Base-by-base conservation (phyloP, 2,797 vertebrate genomes). In the Lacerta agilis region DNA sequence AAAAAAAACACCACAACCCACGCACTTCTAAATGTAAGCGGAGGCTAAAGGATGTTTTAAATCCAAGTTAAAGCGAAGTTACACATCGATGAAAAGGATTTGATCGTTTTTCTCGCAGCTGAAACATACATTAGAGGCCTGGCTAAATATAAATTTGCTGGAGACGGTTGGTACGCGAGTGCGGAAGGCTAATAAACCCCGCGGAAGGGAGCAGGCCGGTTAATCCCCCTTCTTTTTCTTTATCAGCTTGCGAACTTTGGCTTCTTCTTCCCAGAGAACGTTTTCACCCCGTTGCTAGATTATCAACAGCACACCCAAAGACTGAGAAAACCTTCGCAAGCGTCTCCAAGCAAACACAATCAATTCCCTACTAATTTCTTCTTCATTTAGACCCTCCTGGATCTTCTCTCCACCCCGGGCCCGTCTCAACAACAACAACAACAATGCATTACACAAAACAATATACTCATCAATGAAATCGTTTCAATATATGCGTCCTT, bases 1-100 rank as follows among this genome's bases (percentile, higher is more conserved):
- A 13, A 1, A 2, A 2, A 8, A 0, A 11, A 5, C 0, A 11
- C 43, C 11, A 43, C 5, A 43, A 43, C 10, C 49, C 49, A 49
- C 49, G 49, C 49, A 13, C 49, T 49, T 49, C 58, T 7, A 58
- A 80, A 76, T 15, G 8, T 64, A 27, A 87, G 5, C 0, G 33
- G 58, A 2, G 58, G 87, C 36, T 36, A 20, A 9, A 0, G 0
- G 7, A 15, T 13, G 27, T 2, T 66, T 80, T 49, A 3, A 61
- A 79, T 49, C 17, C 38, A 17, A 43, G 23, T 29, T 43, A 45
- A 1, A 29, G 8, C 11, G 15, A 43, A 61, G 8, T 8, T 41
- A 2, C 13, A 29, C 25, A 4, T 11, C 38, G 58, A 58, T 5
- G 55, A 71, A 23, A 81, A 80, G 17, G 45, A 45, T 33, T 3